Conservation (phyloP, 2,888 invertebrate species). For the Spilosoma lubricipeda region DNA sequence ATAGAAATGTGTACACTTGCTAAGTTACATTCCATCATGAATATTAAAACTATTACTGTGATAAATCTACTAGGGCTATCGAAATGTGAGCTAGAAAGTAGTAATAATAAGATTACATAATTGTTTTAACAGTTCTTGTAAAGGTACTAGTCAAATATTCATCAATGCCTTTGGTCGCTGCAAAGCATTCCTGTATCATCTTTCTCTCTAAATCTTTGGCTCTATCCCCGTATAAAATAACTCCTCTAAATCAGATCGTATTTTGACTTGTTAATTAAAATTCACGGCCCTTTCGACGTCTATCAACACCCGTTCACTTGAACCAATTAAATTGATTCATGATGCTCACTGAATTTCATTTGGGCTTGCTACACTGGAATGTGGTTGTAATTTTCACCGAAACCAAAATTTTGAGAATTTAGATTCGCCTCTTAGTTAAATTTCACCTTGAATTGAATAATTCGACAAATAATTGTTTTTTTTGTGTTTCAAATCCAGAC, state of each 20-base stretch:
- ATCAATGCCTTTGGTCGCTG: neutral
- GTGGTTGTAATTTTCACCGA: neutral
- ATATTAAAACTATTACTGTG: too few relatives aligned
- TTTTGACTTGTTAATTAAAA: constrained; percentile 33
- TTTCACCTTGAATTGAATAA: neutral
- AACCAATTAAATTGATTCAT: constrained; percentile 37
- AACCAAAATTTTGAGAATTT: neutral
- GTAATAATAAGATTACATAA: neutral
- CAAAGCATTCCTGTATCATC: neutral
- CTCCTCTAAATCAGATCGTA: constrained; percentile 7
- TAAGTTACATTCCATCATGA: too few relatives aligned
- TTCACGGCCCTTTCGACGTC: constrained; percentile 23
- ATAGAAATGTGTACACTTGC: too few relatives aligned
- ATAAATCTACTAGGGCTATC: too few relatives aligned
- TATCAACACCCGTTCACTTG: constrained; percentile 32
- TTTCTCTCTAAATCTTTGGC: neutral
- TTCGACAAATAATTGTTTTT: neutral
- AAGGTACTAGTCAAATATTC: neutral
- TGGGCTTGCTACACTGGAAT: constrained; percentile 8
- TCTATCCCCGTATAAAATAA: constrained; percentile 7
- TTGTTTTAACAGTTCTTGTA: neutral
- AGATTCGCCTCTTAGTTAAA: neutral
- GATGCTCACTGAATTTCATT: constrained; percentile 15
- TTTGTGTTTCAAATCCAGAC: neutral
- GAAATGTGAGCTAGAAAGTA: too few relatives aligned